phyloP scores from a whole-genome alignment of 1,140 invertebrate species.

The Pseudomyrmex flavicornis region DNA sequence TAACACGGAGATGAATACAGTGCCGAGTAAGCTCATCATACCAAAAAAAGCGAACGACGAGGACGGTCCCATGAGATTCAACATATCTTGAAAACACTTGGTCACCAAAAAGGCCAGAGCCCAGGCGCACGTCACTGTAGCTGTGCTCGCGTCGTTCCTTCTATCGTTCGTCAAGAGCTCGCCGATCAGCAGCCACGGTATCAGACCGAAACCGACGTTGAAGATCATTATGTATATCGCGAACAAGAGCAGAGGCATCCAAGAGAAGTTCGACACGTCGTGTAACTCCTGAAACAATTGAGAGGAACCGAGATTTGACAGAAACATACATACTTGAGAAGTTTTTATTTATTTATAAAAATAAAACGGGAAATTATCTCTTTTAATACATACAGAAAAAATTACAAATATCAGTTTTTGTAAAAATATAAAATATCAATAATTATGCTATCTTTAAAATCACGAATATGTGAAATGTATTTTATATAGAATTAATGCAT shows the following conservation, averaged over 20 bases:
- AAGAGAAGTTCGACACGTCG: constrained; percentile 78
- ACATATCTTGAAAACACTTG: constrained; percentile 83
- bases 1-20: constrained; percentile 82
- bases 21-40: constrained; percentile 84
- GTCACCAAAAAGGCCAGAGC: constrained; percentile 86
- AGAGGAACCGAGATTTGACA: background rate
- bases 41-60: constrained; percentile 86
- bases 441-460: too few relatives aligned
- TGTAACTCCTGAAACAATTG: constrained; percentile 26
- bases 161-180: constrained; percentile 84
- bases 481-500: too few relatives aligned
- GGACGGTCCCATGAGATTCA: constrained; percentile 83
- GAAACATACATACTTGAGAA: too few relatives aligned
- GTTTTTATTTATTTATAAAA: too few relatives aligned
- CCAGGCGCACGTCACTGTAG: constrained; percentile 86
- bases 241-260: constrained; percentile 85
- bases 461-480: too few relatives aligned
- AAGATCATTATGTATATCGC: constrained; percentile 83
- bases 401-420: background rate
- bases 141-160: constrained; percentile 84
- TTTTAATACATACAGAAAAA: too few relatives aligned
- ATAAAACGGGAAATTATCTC: too few relatives aligned
- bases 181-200: constrained; percentile 84
- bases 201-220: constrained; percentile 83
- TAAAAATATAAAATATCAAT: background rate